phyloP scores from a whole-genome alignment of 2,113 vertebrate species.

The Tachysurus fulvidraco region DNA sequence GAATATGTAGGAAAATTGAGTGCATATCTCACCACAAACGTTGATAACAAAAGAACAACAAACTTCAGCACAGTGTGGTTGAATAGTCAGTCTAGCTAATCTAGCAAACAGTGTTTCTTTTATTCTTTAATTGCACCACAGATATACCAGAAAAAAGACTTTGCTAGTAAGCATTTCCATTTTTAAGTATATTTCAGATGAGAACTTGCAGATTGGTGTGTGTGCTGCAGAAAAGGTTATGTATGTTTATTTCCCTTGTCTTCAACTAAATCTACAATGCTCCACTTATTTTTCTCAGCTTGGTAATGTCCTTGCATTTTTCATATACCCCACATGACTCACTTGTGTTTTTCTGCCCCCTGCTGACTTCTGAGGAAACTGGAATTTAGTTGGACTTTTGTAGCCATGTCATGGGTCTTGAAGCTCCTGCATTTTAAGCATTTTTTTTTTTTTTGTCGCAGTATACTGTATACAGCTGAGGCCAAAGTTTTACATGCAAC shows the following conservation, averaged over 20 bases:
- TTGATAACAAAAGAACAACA: not conserved
- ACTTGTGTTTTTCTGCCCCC: slow-evolving; percentile 18
- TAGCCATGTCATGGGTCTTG: not conserved
- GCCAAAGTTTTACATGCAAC: not conserved
- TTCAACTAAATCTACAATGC: not conserved
- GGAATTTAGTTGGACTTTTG: not conserved
- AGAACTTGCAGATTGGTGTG: not conserved
- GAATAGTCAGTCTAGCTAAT: too few species aligned
- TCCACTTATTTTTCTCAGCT: not conserved
- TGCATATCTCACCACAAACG: not conserved
- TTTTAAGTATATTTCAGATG: not conserved
- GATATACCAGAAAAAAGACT: not conserved
- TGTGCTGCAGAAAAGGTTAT: not conserved
- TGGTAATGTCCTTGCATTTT: not conserved
- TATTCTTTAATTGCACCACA: not conserved
- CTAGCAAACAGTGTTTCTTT: not conserved
- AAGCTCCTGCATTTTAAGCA: not conserved
- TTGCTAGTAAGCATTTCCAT: not conserved
- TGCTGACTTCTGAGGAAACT: slow-evolving; percentile 1
- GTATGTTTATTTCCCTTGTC: not conserved
- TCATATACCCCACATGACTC: not conserved
- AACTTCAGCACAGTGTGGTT: not conserved
- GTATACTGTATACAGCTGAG: not conserved
- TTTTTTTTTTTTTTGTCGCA: not conserved
- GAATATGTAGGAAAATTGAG: not conserved